phyloP scores from a whole-genome alignment of 2,797 vertebrate genomes.

The Falco biarmicus region DNA sequence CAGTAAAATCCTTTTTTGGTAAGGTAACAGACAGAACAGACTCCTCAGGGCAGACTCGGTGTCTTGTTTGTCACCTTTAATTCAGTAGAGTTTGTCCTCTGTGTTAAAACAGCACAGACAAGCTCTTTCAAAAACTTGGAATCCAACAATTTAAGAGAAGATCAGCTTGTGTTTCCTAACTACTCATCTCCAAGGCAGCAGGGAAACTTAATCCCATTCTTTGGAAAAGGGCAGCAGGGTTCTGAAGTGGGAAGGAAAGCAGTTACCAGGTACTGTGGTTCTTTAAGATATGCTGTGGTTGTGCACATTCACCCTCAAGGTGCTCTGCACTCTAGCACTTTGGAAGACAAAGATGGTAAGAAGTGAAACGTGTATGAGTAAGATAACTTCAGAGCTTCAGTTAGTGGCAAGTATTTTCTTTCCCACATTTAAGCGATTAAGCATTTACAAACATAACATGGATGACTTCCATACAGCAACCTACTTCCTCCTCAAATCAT shows the following conservation, averaged over 20 bases:
- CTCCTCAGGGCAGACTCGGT: not conserved
- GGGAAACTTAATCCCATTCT: not conserved
- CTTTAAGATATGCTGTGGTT: not conserved
- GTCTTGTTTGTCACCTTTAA: not conserved
- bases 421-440: not conserved
- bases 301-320: not conserved
- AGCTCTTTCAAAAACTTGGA: not conserved
- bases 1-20: slow-evolving; percentile 32
- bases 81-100: not conserved
- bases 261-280: not conserved
- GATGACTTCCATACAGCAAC: not conserved
- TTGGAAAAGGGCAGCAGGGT: not conserved
- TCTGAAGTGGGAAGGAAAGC: not conserved
- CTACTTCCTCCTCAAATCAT: not conserved
- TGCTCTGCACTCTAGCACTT: not conserved
- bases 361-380: not conserved
- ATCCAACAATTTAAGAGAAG: not conserved
- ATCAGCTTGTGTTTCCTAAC: not conserved
- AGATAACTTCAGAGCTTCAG: not conserved
- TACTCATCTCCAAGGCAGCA: not conserved
- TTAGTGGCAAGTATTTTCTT: not conserved
- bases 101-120: not conserved
- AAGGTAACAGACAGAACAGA: not conserved
- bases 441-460: not conserved
- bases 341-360: not conserved